Base-by-base conservation (phyloP, 2,888 invertebrate species). In the Drosophila pullipes region DNA sequence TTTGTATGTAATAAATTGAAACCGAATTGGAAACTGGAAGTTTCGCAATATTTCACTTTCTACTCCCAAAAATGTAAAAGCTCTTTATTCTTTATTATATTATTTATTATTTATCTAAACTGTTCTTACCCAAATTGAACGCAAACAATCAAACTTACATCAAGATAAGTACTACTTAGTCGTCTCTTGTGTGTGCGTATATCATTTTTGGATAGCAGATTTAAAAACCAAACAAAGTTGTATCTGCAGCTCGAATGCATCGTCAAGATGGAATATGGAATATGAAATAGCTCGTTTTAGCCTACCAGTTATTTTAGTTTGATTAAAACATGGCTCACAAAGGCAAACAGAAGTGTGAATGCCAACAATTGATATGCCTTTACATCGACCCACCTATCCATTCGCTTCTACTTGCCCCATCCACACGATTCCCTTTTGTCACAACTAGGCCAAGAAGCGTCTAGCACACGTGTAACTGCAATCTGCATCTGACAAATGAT, bases 281-380 rank as follows among this genome's bases (percentile, higher is more conserved):
- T 49, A 10, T n/a, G 5, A 55, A 53, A 49, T 22, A 35, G 47
- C 44, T 44, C 50, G 61, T 58, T 77, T 64, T 52, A 49, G 68
- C 44, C 61, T 81, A 30, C 49, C 63, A 66, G 71, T 74, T 82
- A 82, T 91, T 87, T 87, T 84, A 87, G 91, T 91, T 87, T 91
- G 90, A 87, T 87, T 87, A 87, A 87, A 91, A 85, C 75, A 75
- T 72, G 90, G 65, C 73, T 71, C 72, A 66, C 73, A 78, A 74
- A 69, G 59, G 58, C 60, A 72, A 69, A 80, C 59, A 61, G 39
- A 66, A 57, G 63, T 78, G 79, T 61, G 78, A 82, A 67, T 69
- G 58, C 69, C 41, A 69, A 64, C 66, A 78, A 82, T 80, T 82
- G 82, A 74, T 64, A 64, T 74, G 31, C 74, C 54, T 41, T 67